Percentiles rank a stretch among this genome's conserved stretches.
Evolutionary conservation across 2,888 invertebrate species (phyloP).

Genomic region (Scaptomyza polygonia): DNA sequence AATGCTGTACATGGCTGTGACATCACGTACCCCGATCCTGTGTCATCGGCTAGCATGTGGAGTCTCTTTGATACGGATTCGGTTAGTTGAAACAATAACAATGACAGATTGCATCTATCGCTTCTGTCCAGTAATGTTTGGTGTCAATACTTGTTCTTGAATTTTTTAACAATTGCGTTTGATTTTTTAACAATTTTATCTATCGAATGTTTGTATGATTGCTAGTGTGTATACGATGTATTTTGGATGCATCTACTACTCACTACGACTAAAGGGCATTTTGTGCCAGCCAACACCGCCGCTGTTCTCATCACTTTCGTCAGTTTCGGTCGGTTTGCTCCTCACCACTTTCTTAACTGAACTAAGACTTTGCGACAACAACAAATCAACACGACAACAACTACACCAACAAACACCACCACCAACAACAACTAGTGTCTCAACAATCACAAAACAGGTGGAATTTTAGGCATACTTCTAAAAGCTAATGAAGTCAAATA

Average conservation of each 20-base stretch:
- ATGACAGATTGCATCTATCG: not conserved
- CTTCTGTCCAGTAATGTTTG: not conserved
- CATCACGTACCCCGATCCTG: conserved; percentile 40
- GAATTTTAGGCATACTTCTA: conserved; percentile 24
- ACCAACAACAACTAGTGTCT: conserved; percentile 12
- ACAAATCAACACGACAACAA: conserved; percentile 10
- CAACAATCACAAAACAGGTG: conserved; percentile 38
- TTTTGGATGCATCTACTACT: conserved; percentile 41
- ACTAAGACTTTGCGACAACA: not conserved
- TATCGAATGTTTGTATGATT: conserved; percentile 1
- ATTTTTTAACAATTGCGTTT: not conserved
- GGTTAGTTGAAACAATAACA: conserved; percentile 35
- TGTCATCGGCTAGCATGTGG: conserved; percentile 25
- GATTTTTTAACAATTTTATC: conserved; percentile 7
- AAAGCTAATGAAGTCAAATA: conserved; percentile 11
- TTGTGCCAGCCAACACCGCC: conserved; percentile 20
- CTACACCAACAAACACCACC: no score
- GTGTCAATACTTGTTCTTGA: not conserved
- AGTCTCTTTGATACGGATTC: conserved; percentile 43
- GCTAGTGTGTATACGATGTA: conserved; percentile 16
- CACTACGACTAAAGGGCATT: conserved; percentile 40
- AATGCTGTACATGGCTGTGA: conserved; percentile 37
- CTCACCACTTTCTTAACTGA: conserved; percentile 10
- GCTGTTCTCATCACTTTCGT: not conserved
- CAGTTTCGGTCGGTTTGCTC: not conserved